phyloP scores from a whole-genome alignment of 2,797 vertebrate genomes.

The Peromyscus attwateri region DNA sequence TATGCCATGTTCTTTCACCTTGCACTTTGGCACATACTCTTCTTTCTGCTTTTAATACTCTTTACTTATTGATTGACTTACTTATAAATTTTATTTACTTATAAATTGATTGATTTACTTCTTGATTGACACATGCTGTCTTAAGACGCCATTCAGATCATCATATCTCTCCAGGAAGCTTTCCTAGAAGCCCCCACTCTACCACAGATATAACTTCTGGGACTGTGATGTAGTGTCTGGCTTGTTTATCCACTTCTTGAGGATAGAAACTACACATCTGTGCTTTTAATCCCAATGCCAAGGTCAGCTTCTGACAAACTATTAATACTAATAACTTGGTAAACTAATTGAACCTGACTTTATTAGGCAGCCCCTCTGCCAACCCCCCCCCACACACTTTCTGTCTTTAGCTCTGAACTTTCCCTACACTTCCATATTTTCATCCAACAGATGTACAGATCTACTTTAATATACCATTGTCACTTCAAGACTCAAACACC shows the following conservation, averaged over 20 bases:
- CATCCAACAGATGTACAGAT: conserved; percentile 67
- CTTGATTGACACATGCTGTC: background rate
- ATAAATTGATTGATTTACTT: background rate
- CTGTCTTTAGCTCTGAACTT: conserved; percentile 6
- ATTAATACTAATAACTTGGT: background rate
- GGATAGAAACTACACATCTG: background rate
- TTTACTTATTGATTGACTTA: background rate
- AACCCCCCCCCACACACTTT: background rate
- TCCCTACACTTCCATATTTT: conserved; percentile 39
- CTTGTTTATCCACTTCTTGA: background rate
- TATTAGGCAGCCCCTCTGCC: background rate
- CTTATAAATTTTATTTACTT: no score
- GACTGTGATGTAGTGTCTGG: background rate
- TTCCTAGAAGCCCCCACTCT: background rate
- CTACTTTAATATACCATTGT: conserved; percentile 76
- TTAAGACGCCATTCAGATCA: background rate
- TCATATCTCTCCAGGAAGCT: background rate
- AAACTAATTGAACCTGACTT: conserved; percentile 43
- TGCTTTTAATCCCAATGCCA: background rate
- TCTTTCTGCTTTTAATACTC: background rate
- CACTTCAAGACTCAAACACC: conserved; percentile 76
- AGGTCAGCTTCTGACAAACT: background rate
- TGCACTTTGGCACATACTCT: background rate
- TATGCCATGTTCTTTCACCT: background rate
- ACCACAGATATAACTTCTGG: background rate